A percentile compares a stretch with the other conserved stretches of the same genome.
These are phyloP conservation scores for Atrina japonica DNA, from an alignment of 2,888 invertebrate genomes.

Conservation along the genomic window DNA sequence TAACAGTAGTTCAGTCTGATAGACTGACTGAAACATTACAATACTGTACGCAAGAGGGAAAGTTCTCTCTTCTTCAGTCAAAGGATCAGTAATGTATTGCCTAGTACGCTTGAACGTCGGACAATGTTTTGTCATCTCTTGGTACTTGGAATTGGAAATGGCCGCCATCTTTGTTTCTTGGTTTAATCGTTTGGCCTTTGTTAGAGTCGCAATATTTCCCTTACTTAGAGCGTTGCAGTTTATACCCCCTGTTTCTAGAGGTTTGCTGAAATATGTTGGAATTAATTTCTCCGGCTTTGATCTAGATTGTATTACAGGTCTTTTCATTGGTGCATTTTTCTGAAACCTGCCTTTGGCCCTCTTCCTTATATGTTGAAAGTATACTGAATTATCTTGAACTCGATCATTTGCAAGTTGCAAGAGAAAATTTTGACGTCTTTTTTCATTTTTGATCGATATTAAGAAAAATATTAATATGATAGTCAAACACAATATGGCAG, in stretches of 20 bases:
- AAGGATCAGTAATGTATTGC: constrained; percentile 48
- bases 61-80: constrained; percentile 49
- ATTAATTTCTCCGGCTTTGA: not conserved
- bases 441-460: not conserved
- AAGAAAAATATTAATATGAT: not conserved
- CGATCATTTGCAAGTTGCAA: no score
- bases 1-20: constrained; percentile 64
- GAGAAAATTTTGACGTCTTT: no score
- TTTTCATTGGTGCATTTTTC: not conserved
- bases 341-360: not conserved
- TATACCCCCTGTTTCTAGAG: not conserved
- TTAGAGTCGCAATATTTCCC: not conserved
- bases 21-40: constrained; percentile 58
- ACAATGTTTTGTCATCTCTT: constrained; percentile 44
- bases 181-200: constrained; percentile 1
- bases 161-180: not conserved
- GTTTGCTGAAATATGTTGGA: constrained; percentile 10
- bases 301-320: not conserved
- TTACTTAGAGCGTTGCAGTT: constrained; percentile 6
- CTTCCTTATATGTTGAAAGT: not conserved
- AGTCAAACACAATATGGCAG: not conserved
- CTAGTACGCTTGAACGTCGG: constrained; percentile 40
- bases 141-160: constrained; percentile 16
- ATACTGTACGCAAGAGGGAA: constrained; percentile 70
- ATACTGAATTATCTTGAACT: constrained; percentile 3